Conservation (phyloP, 2,888 invertebrate genomes). For the Nomada ruficornis region DNA sequence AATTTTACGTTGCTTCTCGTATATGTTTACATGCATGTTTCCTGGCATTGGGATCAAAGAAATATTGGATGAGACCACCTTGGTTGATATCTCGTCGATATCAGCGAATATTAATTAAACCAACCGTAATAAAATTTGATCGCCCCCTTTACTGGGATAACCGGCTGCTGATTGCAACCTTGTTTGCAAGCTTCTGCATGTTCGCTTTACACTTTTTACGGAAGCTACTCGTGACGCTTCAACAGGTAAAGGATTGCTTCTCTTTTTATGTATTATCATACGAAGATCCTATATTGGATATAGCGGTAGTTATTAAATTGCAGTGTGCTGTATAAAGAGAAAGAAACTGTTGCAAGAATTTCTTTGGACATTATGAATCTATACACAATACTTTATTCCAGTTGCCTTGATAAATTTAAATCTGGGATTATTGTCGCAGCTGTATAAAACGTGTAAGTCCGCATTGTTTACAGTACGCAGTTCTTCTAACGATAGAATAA, state of each 20-base stretch:
- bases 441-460: not conserved
- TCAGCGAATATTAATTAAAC: conserved; percentile 73
- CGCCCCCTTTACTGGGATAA: conserved; percentile 55
- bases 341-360: too few relatives aligned
- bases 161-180: conserved; percentile 51
- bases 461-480: not conserved
- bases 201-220: conserved; percentile 5
- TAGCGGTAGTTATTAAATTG: too few relatives aligned
- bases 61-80: conserved; percentile 62
- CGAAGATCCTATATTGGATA: too few relatives aligned
- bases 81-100: conserved; percentile 61
- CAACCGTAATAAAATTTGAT: conserved; percentile 67
- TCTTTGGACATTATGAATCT: too few relatives aligned
- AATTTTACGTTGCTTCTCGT: too few relatives aligned
- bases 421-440: not conserved
- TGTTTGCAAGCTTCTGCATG: conserved; percentile 35
- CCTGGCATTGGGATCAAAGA: not conserved
- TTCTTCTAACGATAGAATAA: not conserved
- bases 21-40: too few relatives aligned
- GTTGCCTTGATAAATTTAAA: not conserved
- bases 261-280: too few relatives aligned
- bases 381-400: not conserved
- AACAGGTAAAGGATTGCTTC: conserved; percentile 12
- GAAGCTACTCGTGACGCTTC: conserved; percentile 16
- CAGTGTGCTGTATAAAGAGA: too few relatives aligned